phyloP scores from a whole-genome alignment of 2,797 vertebrate species.

The Cephalopachus bancanus region DNA sequence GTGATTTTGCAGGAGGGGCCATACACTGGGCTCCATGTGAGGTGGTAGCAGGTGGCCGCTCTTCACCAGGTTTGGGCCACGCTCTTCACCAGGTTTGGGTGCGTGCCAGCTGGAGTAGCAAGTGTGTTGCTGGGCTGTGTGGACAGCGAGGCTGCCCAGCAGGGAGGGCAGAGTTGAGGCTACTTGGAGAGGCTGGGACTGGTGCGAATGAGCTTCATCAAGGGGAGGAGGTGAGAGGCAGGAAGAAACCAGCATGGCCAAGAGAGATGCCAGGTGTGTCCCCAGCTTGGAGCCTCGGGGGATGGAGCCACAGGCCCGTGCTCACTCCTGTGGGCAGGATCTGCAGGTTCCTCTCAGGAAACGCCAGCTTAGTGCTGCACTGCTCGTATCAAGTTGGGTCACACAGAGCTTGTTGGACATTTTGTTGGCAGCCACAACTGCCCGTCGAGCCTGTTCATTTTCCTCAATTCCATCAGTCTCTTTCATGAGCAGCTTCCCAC shows the following conservation, averaged over 20 bases:
- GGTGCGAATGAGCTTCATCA: neutral
- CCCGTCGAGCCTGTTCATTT: neutral
- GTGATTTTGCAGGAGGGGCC: neutral
- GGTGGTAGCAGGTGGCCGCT: no score
- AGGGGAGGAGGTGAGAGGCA: neutral
- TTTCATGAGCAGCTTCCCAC: neutral
- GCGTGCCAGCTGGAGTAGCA: no score
- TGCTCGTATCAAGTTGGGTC: neutral
- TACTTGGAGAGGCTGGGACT: neutral
- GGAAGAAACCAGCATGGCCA: neutral
- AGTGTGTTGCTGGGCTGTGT: neutral
- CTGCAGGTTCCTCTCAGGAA: slow-evolving; percentile 26
- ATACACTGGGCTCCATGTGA: neutral
- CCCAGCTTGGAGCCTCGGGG: neutral
- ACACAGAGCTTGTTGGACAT: neutral
- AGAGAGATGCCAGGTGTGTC: neutral
- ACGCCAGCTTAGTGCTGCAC: neutral
- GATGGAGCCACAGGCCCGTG: neutral
- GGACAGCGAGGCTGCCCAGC: neutral
- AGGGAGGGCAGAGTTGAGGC: neutral
- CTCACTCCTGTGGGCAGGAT: neutral
- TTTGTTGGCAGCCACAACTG: slow-evolving; percentile 18
- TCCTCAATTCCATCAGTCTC: neutral
- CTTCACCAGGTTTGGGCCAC: neutral
- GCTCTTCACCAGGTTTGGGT: neutral